These are phyloP conservation scores for Selene dorsalis DNA, from an alignment of 2,797 vertebrate genomes.

Conservation along the genomic window DNA sequence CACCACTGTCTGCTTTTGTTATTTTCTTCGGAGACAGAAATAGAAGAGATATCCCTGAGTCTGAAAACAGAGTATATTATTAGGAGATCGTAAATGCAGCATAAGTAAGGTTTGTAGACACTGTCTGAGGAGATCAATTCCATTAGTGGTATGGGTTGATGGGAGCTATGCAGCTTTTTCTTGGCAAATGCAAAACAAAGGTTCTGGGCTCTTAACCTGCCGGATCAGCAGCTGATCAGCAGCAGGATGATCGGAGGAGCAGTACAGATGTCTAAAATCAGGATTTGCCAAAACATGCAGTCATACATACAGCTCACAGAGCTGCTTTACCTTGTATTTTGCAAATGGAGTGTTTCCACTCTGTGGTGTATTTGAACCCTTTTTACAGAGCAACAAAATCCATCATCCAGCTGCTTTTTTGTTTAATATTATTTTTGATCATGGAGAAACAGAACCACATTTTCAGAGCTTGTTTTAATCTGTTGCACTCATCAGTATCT, in stretches of 20 bases:
- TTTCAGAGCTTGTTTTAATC: background rate
- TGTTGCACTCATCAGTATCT: background rate
- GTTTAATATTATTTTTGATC: background rate
- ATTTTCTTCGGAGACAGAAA: slow-evolving; percentile 7
- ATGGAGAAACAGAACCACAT: background rate
- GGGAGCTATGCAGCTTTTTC: slow-evolving; percentile 26
- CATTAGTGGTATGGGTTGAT: slow-evolving; percentile 22
- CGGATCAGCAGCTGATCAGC: slow-evolving; percentile 18
- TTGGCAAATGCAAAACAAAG: slow-evolving; percentile 16
- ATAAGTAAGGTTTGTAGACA: background rate
- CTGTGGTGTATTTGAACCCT: background rate
- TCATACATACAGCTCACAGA: no score
- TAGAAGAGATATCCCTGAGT: background rate
- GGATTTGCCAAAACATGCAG: slow-evolving; percentile 12
- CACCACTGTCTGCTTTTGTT: background rate
- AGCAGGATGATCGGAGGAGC: slow-evolving; percentile 16
- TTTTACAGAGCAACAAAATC: background rate
- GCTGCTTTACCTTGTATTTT: no score
- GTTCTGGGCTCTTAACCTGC: slow-evolving; percentile 3
- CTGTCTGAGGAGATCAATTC: slow-evolving; percentile 15
- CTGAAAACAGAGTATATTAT: background rate
- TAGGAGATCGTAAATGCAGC: slow-evolving; percentile 7
- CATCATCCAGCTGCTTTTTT: background rate
- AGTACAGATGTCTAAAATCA: slow-evolving; percentile 15
- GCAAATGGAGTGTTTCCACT: slow-evolving; percentile 1